Base-by-base conservation (phyloP, 2,888 invertebrate species). In the Tuberolachnus salignus region DNA sequence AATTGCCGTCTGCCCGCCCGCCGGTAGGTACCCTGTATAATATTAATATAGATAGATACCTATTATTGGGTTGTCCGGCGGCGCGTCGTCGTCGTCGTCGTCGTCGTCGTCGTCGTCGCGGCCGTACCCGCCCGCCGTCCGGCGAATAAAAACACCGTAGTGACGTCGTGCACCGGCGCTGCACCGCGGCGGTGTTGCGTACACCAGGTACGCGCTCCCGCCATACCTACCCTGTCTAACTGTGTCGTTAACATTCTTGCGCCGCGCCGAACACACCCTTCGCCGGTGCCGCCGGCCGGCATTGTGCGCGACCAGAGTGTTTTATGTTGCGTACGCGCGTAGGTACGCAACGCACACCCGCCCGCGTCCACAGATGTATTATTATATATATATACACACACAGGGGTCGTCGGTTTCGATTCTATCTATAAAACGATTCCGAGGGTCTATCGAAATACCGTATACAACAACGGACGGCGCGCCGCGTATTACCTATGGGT, bases 261-360 rank as follows among this genome's bases (percentile, higher is more conserved):
- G n/a, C 53, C 74, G 44, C 53, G 74, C 64, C 64, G 53, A 74
- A 74, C 64, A 74, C 74, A 64, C 74, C 74, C 74, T n/a, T 74
- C 64, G 21, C 61, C 53, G n/a, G 49, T 21, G 63, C 69, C 16
- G 53, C 44, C 53, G 64, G 63, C 69, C 16, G 53, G 55, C 53
- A 74, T 74, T 74, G 74, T 74, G 21, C 21, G 13, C 19, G 26
- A 0, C 9, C 34, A 69, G 19, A 67, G 23, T 51, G 53, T 59
- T n/a, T n/a, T n/a, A n/a, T n/a, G n/a, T n/a, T n/a, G n/a, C n/a
- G n/a, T n/a, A n/a, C n/a, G n/a, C n/a, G n/a, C 42, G 23, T 16
- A 49, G n/a, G n/a, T 26, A 64, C 19, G 44, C 34, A 42, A 19
- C 16, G 16, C 23, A n/a, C 44, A 55, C 16, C 23, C 42, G 55